Evolutionary conservation across 2,797 vertebrate genomes (phyloP), one percentile per base, ranked within the genome.

Genomic region (Microchirus variegatus): DNA sequence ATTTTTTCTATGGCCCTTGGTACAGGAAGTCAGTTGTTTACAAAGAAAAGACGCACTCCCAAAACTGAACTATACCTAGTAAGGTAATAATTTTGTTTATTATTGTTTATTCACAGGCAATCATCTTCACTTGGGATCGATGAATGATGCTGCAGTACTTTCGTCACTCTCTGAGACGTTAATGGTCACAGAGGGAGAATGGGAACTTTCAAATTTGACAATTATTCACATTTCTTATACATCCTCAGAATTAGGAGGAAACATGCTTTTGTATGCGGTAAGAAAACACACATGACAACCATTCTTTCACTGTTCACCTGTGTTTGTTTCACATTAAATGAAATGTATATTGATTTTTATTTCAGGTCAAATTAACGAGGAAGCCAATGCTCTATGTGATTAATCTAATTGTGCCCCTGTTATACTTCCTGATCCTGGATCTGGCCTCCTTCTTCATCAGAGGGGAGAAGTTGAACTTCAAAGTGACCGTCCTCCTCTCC

Each of bases 401-500:
- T n/a, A 93, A 88, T 71, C 78, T 95, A 13, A 91, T 95, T 48
- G 10, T 94, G 11, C 95, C 94, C 0, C 86, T 93, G 0, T 59
- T 90, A 0, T 87, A 78, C 19, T 83, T 96, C 3, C 86, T 95
- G 2, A 2, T 92, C 35, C 81, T 96, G 88, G 94, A 95, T 48
- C 18, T 95, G 81, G 88, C 87, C 0, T 90, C 94, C 12, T 67
- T 94, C 70, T 93, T 92, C 10, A 88, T 94, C 58, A 74, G 86
- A 0, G 90, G 89, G 2, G 93, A 95, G 31, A 95, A 95, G 60
- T 78, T 94, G 59, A 72, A 63, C 70, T 95, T 95, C 77, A 95
- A 95, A 77, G 84, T 95, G 0, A 94, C 94, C 1, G 52, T 95
- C 2, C 88, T 94, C 17, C 86, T 95, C 0, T 93, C 92, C 73